A percentile compares a stretch with the other conserved stretches of the same genome.
Evolutionary conservation across 1,140 invertebrate genomes (phyloP).

Genomic region (Rhagoletis zephyria): DNA sequence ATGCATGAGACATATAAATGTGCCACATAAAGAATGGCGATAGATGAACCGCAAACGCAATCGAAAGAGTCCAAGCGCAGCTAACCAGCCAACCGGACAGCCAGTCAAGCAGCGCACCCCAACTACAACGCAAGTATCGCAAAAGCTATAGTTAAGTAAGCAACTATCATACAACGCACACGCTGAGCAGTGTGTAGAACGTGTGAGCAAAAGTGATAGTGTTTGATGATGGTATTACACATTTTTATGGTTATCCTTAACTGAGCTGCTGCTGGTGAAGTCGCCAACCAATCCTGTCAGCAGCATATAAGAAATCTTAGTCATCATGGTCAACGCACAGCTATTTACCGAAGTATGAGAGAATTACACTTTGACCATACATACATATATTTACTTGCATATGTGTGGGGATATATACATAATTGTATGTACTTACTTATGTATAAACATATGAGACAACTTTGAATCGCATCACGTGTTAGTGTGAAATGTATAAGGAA

Average conservation of each 20-base stretch:
- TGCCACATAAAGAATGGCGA: background rate
- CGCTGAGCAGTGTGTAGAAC: background rate
- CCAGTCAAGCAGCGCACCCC: background rate
- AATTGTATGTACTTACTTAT: background rate
- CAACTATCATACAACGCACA: background rate
- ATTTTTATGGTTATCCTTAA: conserved; percentile 45
- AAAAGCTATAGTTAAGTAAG: background rate
- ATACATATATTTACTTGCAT: too few species aligned
- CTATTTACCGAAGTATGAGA: background rate
- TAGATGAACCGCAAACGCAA: conserved; percentile 25
- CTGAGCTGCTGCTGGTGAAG: background rate
- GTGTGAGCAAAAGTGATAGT: background rate
- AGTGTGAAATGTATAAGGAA: background rate
- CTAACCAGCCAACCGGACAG: background rate
- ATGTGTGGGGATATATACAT: too few species aligned
- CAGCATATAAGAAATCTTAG: background rate
- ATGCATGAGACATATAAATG: conserved; percentile 38
- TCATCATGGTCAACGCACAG: background rate
- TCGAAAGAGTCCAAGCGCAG: conserved; percentile 1
- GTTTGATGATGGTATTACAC: conserved; percentile 31
- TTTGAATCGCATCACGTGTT: conserved; percentile 13
- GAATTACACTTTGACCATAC: background rate
- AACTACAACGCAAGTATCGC: background rate
- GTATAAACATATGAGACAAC: background rate
- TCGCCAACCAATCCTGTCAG: background rate